Evolutionary conservation across 2,797 vertebrate species (phyloP).

Genomic region (Gorsachius magnificus): DNA sequence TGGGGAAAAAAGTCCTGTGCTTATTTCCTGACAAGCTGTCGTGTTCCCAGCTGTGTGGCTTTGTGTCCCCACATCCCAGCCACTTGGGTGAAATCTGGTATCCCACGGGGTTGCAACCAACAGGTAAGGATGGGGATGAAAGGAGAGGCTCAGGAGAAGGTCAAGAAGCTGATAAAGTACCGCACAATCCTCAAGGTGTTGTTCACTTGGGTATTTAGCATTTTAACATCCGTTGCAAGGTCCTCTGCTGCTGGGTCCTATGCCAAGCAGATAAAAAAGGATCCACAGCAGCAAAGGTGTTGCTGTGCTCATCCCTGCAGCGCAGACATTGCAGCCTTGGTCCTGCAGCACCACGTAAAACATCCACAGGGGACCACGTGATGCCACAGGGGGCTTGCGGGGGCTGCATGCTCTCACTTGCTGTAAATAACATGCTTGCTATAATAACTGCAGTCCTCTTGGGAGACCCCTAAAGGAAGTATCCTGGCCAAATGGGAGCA

Average conservation of each 20-base stretch:
- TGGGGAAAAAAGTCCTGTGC: not conserved
- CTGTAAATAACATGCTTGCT: not conserved
- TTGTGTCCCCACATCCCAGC: not conserved
- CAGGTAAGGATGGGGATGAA: accelerated
- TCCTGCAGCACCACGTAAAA: not conserved
- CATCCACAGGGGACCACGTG: accelerated
- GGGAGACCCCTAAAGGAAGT: not conserved
- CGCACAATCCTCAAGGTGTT: not conserved
- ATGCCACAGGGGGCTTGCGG: accelerated
- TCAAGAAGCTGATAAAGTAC: not conserved
- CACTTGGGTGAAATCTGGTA: not conserved
- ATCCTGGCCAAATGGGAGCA: not conserved
- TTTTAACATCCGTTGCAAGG: accelerated
- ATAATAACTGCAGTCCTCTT: not conserved
- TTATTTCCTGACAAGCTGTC: not conserved
- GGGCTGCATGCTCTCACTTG: not conserved
- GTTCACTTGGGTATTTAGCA: not conserved
- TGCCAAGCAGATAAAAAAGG: not conserved
- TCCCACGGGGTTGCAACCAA: not conserved
- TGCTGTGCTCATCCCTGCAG: not conserved
- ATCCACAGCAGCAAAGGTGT: accelerated
- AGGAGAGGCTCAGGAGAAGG: not conserved
- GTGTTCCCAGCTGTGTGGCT: not conserved
- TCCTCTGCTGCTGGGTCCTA: not conserved
- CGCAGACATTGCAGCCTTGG: not conserved